Evolutionary conservation across 2,113 vertebrate species (phyloP), one percentile per base, ranked within the genome.

Genomic region (Dicentrarchus labrax): DNA sequence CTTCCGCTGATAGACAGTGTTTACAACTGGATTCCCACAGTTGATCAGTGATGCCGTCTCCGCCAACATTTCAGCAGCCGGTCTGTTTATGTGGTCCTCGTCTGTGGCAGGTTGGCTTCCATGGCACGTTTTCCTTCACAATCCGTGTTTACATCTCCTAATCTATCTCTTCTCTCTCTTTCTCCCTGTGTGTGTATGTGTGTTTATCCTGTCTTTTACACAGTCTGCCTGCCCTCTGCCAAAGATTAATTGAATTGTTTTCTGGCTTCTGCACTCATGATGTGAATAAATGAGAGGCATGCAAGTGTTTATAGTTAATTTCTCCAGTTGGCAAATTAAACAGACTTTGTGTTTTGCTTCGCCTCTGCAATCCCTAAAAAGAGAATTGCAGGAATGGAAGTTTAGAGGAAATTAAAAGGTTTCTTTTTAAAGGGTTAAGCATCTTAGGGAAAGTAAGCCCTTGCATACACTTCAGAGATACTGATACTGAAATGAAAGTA

Each of bases 191-290:
- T 77, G 22, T 69, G 65, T 72, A 30, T 43, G 11, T 86, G 36
- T 86, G 72, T 90, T 79, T 80, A 73, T 76, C 60, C 76, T 77
- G 69, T 82, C 67, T 53, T 60, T 60, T 45, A 59, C 76, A 76
- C 73, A 72, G 80, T 78, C 70, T 83, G 76, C 67, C 84, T 78
- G 45, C 50, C 16, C 65, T 69, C 67, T 56, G 76, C 82, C 82
- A 86, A 83, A 89, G 83, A 93, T 87, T 83, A 89, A 92, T 87
- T 80, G 39, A 90, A 90, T 90, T 90, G 83, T 91, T 88, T 87
- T 90, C 88, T 92, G 92, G 86, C 93, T 61, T 83, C 82, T 78
- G 22, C 15, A 22, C 64, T 82, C 57, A 68, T 24, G 12, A 73
- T 78, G 74, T 69, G 90, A 85, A 86, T 86, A 87, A 88, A 86